Percentiles rank a stretch among this genome's conserved stretches.
phyloP scores from a whole-genome alignment of 2,797 vertebrate genomes.

The Malurus leucopterus region DNA sequence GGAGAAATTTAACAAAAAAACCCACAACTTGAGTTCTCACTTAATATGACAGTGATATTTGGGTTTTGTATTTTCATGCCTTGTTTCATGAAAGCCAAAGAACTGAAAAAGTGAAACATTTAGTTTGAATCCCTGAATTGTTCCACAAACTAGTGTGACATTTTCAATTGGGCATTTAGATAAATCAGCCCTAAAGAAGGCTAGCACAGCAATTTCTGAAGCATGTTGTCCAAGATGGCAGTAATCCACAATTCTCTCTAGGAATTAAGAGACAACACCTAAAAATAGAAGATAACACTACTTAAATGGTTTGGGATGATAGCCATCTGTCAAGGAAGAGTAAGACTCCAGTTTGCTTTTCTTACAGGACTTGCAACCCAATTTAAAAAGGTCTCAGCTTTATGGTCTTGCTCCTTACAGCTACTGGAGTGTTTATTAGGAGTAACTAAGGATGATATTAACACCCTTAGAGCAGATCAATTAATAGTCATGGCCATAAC shows the following conservation, averaged over 20 bases:
- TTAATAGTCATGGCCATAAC: not conserved
- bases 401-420: not conserved
- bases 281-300: not conserved
- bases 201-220: not conserved
- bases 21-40: not conserved
- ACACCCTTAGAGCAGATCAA: not conserved
- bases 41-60: not conserved
- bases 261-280: not conserved
- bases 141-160: not conserved
- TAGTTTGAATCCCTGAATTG: not conserved
- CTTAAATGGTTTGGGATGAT: not conserved
- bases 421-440: not conserved
- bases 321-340: not conserved
- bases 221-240: not conserved
- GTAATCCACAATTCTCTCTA: not conserved
- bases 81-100: not conserved
- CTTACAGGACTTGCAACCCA: not conserved
- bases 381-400: not conserved
- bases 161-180: not conserved
- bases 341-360: not conserved
- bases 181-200: not conserved
- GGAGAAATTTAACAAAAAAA: not conserved
- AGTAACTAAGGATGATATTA: not conserved
- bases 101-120: not conserved
- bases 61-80: not conserved